Conservation (phyloP, 2,113 vertebrate genomes). For the Geococcyx californianus region DNA sequence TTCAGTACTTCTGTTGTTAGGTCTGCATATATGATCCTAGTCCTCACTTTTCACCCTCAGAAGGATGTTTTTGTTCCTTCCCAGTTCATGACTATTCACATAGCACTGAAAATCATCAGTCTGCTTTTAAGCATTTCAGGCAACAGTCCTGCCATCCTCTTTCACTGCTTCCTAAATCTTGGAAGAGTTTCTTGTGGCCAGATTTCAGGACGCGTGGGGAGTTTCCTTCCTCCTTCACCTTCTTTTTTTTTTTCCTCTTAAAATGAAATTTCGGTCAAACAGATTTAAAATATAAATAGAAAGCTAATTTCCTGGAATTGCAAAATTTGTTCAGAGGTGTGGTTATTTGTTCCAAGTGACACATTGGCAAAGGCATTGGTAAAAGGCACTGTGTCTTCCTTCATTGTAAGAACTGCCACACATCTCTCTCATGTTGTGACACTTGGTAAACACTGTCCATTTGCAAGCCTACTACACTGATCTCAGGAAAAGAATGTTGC, state of each 20-base stretch:
- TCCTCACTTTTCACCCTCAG: neutral
- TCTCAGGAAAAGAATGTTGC: constrained; percentile 6
- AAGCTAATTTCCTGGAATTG: neutral
- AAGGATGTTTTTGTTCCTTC: neutral
- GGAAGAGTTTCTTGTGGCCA: neutral
- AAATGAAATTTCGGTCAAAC: neutral
- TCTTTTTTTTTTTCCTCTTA: neutral
- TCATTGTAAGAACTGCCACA: neutral
- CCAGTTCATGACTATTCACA: neutral
- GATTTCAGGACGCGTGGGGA: neutral
- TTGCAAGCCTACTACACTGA: neutral
- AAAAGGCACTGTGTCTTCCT: neutral
- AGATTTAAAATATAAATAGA: neutral
- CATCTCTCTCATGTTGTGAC: neutral
- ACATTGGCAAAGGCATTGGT: neutral
- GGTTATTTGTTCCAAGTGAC: neutral
- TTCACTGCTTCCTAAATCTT: neutral
- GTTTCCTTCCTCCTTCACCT: neutral
- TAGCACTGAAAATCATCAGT: neutral
- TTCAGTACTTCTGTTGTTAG: neutral
- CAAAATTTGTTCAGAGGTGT: neutral
- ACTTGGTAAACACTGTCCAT: fast-evolving
- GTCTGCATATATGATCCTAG: neutral
- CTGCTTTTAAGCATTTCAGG: neutral
- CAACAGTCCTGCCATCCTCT: neutral